Conservation (phyloP, 1,140 invertebrate species). For the Aphelenchoides fujianensis region DNA sequence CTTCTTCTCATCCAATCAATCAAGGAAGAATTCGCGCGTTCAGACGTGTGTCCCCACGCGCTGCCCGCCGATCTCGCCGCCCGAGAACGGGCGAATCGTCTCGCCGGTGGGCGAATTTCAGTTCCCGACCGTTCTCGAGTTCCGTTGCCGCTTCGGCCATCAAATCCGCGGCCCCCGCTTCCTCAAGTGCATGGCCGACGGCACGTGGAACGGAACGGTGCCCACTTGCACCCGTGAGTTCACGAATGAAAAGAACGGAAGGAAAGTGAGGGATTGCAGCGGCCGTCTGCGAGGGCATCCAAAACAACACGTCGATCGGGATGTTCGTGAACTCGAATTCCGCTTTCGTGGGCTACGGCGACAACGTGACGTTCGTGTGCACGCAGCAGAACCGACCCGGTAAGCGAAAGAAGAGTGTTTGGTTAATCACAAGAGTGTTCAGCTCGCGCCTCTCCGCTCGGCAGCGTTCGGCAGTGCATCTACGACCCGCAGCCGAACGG, state of each 20-base stretch:
- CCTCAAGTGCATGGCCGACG: constrained; percentile 81
- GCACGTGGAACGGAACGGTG: constrained; percentile 82
- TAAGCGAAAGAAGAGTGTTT: constrained; percentile 23
- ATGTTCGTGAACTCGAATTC: constrained; percentile 54
- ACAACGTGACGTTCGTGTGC: constrained; percentile 56
- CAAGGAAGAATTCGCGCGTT: constrained; percentile 27
- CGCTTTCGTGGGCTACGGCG: constrained; percentile 48
- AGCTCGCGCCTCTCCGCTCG: constrained; percentile 66
- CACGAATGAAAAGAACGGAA: too few relatives aligned
- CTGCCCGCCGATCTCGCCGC: constrained; percentile 76
- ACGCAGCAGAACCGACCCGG: constrained; percentile 55
- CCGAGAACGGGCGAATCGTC: constrained; percentile 83
- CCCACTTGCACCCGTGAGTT: constrained; percentile 72
- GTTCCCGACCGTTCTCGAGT: constrained; percentile 82
- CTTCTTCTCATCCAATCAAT: constrained; percentile 68
- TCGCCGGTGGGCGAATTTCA: constrained; percentile 78
- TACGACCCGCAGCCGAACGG: constrained; percentile 86
- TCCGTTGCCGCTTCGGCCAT: constrained; percentile 92
- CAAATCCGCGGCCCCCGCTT: constrained; percentile 73
- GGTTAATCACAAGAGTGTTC: background rate
- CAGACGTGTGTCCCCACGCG: constrained; percentile 46
- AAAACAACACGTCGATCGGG: constrained; percentile 54
- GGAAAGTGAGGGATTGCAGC: constrained; percentile 38
- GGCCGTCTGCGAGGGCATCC: constrained; percentile 52
- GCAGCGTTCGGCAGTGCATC: constrained; percentile 84